Base-by-base conservation (phyloP, 2,797 vertebrate species). In the Cuculus canorus region DNA sequence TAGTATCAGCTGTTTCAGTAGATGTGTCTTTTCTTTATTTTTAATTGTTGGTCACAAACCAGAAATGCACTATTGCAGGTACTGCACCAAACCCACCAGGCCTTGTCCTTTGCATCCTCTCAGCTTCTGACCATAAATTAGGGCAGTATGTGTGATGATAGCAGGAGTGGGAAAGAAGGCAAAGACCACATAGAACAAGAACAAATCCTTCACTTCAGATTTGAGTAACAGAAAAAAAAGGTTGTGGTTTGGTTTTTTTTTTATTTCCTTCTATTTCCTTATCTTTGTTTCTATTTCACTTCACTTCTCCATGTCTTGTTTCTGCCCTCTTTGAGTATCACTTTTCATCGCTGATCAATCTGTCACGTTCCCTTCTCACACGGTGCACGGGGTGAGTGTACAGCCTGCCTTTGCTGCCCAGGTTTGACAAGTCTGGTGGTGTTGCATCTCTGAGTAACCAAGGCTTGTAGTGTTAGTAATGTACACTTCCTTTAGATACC, bases 391-490 rank as follows among this genome's bases (percentile, higher is more conserved):
- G 25, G 54, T 24, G 52, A 37, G 59, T 6, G 15, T 13, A 4
- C 57, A 73, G 68, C 27, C 11, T 9, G 14, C 28, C 41, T 72
- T 37, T 59, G 82, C 17, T 25, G 2, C 64, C 61, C 37, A 11
- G 22, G 13, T 22, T 72, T 82, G 59, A 5, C 50, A 61, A 24
- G 13, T 13, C 41, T 69, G 41, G 3, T 19, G 57, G 0, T 68
- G 79, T 52, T 59, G 50, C 50, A 28, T 1, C 72, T 56, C 39
- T 23, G 48, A 32, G 64, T 33, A 56, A 69, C 53, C 17, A 7
- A 3, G 61, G 48, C 53, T 35, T 1, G 0, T 1, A 6, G 32
- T 23, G 23, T 1, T 32, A 35, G 50, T 37, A 39, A 8, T 2
- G 70, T 2, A 1, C 32, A 3, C 33, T 54, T 17, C 32, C 24